Evolutionary conservation across 2,888 invertebrate genomes (phyloP), one percentile per base, ranked within the genome.

Genomic region (Ennomos fuscantarius): DNA sequence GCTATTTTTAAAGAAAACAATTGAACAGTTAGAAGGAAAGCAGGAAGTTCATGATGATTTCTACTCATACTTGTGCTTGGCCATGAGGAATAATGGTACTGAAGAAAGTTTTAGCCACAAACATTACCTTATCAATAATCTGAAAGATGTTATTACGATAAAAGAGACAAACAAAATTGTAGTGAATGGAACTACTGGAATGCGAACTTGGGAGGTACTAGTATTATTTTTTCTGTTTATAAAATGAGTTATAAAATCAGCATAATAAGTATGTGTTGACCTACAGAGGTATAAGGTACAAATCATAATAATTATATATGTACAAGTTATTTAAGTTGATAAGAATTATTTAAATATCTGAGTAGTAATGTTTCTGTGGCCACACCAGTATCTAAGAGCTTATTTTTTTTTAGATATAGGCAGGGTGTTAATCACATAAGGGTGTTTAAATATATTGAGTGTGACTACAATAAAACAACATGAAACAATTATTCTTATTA

Each of bases 151-250:
- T 35, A 82, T 96, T 34, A 94, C 93, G 10, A 82, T 96, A 48
- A 93, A 94, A 67, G 97, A 97, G 83, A 96, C 94, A 56, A 93
- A 92, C 54, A 95, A 93, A 75, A 93, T 96, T 75, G 95, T 97
- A 65, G 93, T 95, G 0, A 93, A 95, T 80, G 96, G 96, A 32
- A 96, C 97, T 13, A 97, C 97, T 11, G 97, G 97, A 31, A 87
- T 97, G 68, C 94, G 94, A 67, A 95, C 94, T 70, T 97, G 96
- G 96, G 95, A 96, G 93, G 95, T 95, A 86, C 68, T 55, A n/a
- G 31, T 10, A 32, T 35, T 13, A 24, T 24, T 42, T 10, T 15
- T 55, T 39, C n/a, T n/a, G 46, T 45, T 31, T 31, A 40, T 15
- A 9, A 9, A 11, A 12, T 33, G 34, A 12, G 9, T 33, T 32